A percentile compares a stretch with the other conserved stretches of the same genome.
phyloP scores from a whole-genome alignment of 92 coral and sea anemone species.

The Diadumene lineata region DNA sequence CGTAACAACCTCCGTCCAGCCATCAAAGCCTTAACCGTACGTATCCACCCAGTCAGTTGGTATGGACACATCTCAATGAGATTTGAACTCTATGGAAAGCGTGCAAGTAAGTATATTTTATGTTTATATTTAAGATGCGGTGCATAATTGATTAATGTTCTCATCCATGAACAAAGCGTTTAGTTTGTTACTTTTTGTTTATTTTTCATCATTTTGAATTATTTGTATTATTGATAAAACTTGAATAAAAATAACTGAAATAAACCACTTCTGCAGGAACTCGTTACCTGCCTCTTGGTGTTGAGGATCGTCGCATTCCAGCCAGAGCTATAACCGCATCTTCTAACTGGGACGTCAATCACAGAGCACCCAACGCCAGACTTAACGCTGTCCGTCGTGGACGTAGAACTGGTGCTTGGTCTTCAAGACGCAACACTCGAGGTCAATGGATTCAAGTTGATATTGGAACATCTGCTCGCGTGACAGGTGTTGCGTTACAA shows the following conservation, averaged over 20 bases:
- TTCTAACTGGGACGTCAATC: constrained; percentile 25
- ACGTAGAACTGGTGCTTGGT: constrained; percentile 42
- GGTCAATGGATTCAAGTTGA: constrained; percentile 31
- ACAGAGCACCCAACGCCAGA: constrained; percentile 38
- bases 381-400: constrained; percentile 19
- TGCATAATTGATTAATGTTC: too few relatives aligned
- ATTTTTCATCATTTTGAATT: neutral
- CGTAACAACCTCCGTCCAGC: constrained; percentile 49
- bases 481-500: constrained; percentile 21
- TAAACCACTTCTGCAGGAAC: constrained; percentile 35
- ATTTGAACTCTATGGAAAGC: constrained; percentile 57
- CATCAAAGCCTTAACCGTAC: constrained; percentile 31
- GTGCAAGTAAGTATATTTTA: constrained; percentile 32
- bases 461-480: constrained; percentile 6
- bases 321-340: constrained; percentile 17
- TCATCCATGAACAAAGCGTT: too few relatives aligned
- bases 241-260: too few relatives aligned
- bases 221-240: neutral
- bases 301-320: constrained; percentile 61
- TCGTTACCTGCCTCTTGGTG: constrained; percentile 76
- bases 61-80: constrained; percentile 52
- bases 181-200: neutral
- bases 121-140: too few relatives aligned
- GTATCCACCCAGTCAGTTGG: constrained; percentile 50
- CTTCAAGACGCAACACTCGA: constrained; percentile 17